phyloP scores from a whole-genome alignment of 2,888 invertebrate species.

The Ariolimax columbianus region DNA sequence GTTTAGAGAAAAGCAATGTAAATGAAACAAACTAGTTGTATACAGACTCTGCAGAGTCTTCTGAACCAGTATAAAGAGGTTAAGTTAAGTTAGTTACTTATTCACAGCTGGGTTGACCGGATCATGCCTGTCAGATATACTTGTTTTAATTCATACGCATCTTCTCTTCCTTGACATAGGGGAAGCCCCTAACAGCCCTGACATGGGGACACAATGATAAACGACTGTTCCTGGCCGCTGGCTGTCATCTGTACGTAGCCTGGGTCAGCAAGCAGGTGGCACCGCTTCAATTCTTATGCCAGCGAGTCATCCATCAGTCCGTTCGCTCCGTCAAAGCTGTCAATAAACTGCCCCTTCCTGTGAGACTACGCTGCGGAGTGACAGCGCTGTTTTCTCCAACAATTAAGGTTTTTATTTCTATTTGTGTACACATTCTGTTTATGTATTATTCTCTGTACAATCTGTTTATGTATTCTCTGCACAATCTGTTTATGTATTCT shows the following conservation, averaged over 20 bases:
- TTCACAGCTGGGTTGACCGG: no score
- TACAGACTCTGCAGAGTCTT: no score
- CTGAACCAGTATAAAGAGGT: no score
- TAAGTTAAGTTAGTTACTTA: no score
- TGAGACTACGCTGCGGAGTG: slow-evolving; percentile 82
- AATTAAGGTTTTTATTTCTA: slow-evolving; percentile 86
- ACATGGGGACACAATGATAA: slow-evolving; percentile 99
- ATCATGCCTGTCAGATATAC: no score
- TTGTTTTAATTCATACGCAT: neutral
- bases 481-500: no score
- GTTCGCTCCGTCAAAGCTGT: slow-evolving; percentile 85
- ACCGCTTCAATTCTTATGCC: slow-evolving; percentile 91
- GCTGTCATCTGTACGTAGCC: slow-evolving; percentile 93
- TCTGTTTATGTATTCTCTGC: no score
- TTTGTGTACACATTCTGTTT: neutral
- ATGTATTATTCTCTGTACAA: no score
- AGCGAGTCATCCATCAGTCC: slow-evolving; percentile 82
- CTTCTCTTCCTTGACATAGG: slow-evolving; percentile 60
- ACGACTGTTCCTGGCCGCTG: slow-evolving; percentile 94
- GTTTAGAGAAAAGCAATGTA: no score
- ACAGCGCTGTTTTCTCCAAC: slow-evolving; percentile 84
- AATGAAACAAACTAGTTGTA: no score
- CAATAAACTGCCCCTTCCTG: slow-evolving; percentile 90
- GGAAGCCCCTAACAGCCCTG: slow-evolving; percentile 89
- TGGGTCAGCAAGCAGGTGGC: slow-evolving; percentile 94